Evolutionary conservation across 2,888 invertebrate genomes (phyloP).

Genomic region (Apodemia zela): DNA sequence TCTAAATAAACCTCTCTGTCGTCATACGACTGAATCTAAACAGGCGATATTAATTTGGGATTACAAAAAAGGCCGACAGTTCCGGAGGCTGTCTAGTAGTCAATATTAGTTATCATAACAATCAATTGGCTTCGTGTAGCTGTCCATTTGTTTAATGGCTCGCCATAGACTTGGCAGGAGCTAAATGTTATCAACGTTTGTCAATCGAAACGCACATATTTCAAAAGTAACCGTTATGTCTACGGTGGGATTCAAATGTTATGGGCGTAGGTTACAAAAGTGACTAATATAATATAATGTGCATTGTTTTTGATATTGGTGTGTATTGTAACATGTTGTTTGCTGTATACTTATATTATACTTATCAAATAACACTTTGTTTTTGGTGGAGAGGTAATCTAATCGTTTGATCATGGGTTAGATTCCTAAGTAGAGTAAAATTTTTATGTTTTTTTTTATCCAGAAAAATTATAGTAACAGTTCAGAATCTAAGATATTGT

Average conservation of each 20-base stretch:
- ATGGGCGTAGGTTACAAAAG: not conserved
- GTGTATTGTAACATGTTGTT: too few relatives aligned
- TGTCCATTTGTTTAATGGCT: slow-evolving; percentile 75
- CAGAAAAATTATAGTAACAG: too few relatives aligned
- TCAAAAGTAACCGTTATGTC: slow-evolving; percentile 18
- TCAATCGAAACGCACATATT: slow-evolving; percentile 49
- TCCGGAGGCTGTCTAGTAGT: slow-evolving; percentile 37
- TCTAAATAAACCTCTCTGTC: slow-evolving; percentile 5
- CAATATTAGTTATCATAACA: slow-evolving; percentile 67
- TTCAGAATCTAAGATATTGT: too few relatives aligned
- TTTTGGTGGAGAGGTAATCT: too few relatives aligned
- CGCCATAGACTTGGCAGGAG: slow-evolving; percentile 58
- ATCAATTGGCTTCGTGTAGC: slow-evolving; percentile 61
- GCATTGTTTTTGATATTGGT: too few relatives aligned
- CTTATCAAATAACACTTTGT: too few relatives aligned
- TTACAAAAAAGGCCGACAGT: slow-evolving; percentile 11
- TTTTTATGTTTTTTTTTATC: too few relatives aligned
- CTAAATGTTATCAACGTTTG: slow-evolving; percentile 71
- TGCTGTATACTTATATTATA: too few relatives aligned
- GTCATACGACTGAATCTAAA: slow-evolving; percentile 1
- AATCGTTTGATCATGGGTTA: too few relatives aligned
- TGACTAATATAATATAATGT: too few relatives aligned
- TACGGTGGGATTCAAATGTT: not conserved
- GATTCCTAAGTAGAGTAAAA: too few relatives aligned
- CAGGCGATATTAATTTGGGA: slow-evolving; percentile 4